These are phyloP conservation scores for Orthosia incerta DNA, from an alignment of 2,888 invertebrate species.

Conservation along the genomic window DNA sequence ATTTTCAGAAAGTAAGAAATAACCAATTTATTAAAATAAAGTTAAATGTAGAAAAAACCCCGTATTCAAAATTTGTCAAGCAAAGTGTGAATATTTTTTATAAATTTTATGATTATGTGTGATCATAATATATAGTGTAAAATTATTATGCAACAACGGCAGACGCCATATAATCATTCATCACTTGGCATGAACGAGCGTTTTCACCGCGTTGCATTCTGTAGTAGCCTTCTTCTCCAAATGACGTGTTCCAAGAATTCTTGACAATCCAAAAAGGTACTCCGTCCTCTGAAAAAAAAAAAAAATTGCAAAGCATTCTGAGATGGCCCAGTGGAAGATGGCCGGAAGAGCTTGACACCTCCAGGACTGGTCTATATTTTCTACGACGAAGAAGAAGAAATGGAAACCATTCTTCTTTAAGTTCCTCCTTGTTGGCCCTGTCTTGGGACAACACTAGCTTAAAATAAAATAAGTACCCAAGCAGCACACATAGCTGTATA, in stretches of 20 bases:
- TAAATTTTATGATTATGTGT: no score
- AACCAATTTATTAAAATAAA: background rate
- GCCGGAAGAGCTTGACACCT: no score
- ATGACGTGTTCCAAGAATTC: constrained; percentile 93
- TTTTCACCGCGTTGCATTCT: constrained; percentile 94
- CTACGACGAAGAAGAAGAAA: no score
- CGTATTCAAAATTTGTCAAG: background rate
- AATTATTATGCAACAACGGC: constrained; percentile 13
- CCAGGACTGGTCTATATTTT: background rate
- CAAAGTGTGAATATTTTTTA: background rate
- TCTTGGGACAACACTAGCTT: no score
- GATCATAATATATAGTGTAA: no score
- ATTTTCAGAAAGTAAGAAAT: background rate
- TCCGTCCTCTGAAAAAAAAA: constrained; percentile 28
- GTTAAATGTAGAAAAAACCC: background rate
- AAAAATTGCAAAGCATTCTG: no score
- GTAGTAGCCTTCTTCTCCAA: constrained; percentile 95
- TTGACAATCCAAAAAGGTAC: constrained; percentile 75
- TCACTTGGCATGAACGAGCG: constrained; percentile 84
- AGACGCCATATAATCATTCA: constrained; percentile 9
- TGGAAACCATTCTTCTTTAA: no score
- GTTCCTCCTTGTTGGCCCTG: no score
- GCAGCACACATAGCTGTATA: no score
- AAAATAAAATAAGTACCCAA: no score
- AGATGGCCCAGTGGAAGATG: no score